Conservation (phyloP, 2,797 vertebrate genomes). For the Scleropages formosus region DNA sequence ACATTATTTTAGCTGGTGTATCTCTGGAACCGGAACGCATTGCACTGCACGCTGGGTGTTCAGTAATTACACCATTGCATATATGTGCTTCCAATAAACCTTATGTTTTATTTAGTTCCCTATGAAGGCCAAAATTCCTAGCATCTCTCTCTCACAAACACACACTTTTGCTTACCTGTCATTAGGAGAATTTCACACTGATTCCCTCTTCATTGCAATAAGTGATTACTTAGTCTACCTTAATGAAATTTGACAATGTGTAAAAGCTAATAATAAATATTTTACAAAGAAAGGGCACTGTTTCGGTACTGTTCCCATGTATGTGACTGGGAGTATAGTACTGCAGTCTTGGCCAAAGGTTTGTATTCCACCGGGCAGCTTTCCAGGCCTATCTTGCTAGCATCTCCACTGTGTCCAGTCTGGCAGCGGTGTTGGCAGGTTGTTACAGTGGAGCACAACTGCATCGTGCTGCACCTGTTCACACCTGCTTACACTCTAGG, state of each 20-base stretch:
- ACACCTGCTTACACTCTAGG: too few species aligned
- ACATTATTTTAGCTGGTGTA: constrained; percentile 1
- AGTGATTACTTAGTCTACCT: too few species aligned
- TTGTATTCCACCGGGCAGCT: neutral
- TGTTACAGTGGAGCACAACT: neutral
- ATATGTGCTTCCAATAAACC: neutral
- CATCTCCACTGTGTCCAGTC: neutral
- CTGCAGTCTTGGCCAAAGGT: neutral
- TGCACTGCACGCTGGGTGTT: neutral
- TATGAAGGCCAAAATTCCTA: neutral
- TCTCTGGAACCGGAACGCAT: neutral
- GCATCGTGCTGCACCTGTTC: neutral
- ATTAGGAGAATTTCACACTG: too few species aligned
- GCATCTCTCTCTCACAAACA: neutral
- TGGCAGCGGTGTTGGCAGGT: neutral
- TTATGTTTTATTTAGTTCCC: neutral
- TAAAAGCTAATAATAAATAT: neutral
- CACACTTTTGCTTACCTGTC: too few species aligned
- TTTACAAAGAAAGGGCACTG: neutral
- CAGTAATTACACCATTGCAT: neutral
- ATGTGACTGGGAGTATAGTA: neutral
- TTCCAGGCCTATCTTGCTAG: neutral
- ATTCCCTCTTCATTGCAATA: too few species aligned
- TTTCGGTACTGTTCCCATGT: neutral
- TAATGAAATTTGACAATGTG: too few species aligned